These are phyloP conservation scores for Acanthis flammea DNA, from an alignment of 2,797 vertebrate species.

Conservation along the genomic window DNA sequence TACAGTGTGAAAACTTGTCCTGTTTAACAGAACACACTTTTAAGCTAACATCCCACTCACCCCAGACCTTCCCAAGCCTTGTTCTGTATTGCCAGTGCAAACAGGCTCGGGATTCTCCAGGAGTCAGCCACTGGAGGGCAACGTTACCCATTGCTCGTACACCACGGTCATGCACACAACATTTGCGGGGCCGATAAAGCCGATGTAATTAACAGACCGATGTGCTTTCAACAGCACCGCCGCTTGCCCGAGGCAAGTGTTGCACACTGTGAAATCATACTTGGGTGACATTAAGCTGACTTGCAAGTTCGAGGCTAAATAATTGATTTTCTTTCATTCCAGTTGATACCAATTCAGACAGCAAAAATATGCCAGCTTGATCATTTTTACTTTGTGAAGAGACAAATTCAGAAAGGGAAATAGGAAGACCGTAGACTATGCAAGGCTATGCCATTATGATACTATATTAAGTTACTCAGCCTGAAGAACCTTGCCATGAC, in stretches of 20 bases:
- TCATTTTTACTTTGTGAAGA: background rate
- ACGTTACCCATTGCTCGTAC: background rate
- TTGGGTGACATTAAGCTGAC: background rate
- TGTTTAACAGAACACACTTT: no score
- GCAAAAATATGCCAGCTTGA: background rate
- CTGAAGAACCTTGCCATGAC: background rate
- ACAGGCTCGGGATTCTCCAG: background rate
- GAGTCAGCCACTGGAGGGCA: constrained; percentile 40
- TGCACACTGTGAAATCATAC: background rate
- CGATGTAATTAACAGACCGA: background rate
- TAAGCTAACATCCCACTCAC: background rate
- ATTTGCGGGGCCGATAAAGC: background rate
- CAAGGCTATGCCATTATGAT: background rate
- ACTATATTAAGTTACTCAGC: background rate
- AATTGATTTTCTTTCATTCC: background rate
- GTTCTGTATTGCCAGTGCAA: background rate
- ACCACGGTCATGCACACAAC: accelerated
- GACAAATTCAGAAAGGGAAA: background rate
- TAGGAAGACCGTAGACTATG: background rate
- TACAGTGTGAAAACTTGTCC: background rate
- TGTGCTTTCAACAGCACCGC: background rate
- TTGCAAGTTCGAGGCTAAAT: background rate
- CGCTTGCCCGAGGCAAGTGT: background rate
- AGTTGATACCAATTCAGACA: background rate
- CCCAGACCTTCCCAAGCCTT: background rate